Evolutionary conservation across 2,888 invertebrate genomes (phyloP).

Genomic region (Elmis aenea): DNA sequence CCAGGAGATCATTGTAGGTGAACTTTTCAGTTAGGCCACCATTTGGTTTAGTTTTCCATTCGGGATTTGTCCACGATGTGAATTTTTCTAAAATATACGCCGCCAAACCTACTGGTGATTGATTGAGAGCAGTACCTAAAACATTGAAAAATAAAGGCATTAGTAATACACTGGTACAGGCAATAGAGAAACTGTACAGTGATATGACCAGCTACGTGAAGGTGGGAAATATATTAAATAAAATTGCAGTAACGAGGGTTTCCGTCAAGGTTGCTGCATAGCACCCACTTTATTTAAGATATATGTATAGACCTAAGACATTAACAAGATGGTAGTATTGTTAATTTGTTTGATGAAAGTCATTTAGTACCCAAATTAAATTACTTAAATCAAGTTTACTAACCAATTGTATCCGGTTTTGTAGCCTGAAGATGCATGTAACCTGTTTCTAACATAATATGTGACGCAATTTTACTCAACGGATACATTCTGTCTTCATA

Average conservation of each 20-base stretch:
- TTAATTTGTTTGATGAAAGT: not conserved
- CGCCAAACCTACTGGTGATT: constrained; percentile 81
- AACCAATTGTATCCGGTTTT: constrained; percentile 84
- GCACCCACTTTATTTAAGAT: too few species aligned
- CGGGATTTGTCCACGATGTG: constrained; percentile 64
- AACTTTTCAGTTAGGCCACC: constrained; percentile 64
- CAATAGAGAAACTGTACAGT: too few species aligned
- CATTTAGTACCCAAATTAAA: too few species aligned
- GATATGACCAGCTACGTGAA: too few species aligned
- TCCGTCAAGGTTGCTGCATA: too few species aligned
- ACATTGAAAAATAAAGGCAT: too few species aligned
- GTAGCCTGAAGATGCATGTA: constrained; percentile 78
- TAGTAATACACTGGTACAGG: too few species aligned
- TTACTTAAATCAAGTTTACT: too few species aligned
- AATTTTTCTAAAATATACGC: constrained; percentile 90
- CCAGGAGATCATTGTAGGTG: constrained; percentile 66
- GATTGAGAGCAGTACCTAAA: constrained; percentile 64
- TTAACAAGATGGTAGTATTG: too few species aligned
- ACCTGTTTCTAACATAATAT: constrained; percentile 52
- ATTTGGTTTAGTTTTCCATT: constrained; percentile 51
- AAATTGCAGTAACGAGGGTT: too few species aligned
- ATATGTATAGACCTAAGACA: too few species aligned
- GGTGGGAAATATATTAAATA: too few species aligned
- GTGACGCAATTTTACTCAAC: constrained; percentile 34
- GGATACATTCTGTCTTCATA: constrained; percentile 52